Conservation (phyloP, 2,113 vertebrate species). For the Psittacula cyanocephala region DNA sequence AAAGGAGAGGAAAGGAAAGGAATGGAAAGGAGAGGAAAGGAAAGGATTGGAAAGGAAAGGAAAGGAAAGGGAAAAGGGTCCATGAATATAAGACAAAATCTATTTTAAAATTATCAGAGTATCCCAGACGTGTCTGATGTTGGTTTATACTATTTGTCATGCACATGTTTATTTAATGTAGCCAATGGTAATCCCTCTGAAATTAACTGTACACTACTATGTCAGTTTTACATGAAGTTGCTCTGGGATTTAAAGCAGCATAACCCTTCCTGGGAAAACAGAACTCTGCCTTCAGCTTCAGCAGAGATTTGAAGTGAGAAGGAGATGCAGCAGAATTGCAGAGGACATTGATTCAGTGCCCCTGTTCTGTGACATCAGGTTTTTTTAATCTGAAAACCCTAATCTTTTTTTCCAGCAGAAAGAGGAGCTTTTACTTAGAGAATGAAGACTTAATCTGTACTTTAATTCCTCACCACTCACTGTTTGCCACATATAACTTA, state of each 20-base stretch:
- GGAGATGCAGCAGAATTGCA: background rate
- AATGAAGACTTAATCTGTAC: background rate
- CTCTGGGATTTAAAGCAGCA: background rate
- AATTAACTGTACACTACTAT: background rate
- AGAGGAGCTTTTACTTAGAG: background rate
- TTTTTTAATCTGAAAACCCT: background rate
- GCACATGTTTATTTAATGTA: background rate
- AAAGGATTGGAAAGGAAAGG: no score
- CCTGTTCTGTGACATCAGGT: background rate
- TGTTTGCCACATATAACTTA: background rate
- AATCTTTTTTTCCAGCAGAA: background rate
- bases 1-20: background rate
- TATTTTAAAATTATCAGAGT: background rate
- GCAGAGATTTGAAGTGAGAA: background rate
- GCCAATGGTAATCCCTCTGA: background rate
- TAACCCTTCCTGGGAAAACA: background rate
- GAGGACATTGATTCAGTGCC: background rate
- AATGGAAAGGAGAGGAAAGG: no score
- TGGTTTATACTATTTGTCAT: background rate
- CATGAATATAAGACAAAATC: background rate
- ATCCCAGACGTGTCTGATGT: background rate
- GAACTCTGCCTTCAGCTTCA: background rate
- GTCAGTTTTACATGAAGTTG: background rate
- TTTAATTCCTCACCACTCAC: background rate
- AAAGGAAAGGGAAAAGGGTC: no score